phyloP scores from a whole-genome alignment of 2,888 invertebrate species.

The Plagodis dolabraria region DNA sequence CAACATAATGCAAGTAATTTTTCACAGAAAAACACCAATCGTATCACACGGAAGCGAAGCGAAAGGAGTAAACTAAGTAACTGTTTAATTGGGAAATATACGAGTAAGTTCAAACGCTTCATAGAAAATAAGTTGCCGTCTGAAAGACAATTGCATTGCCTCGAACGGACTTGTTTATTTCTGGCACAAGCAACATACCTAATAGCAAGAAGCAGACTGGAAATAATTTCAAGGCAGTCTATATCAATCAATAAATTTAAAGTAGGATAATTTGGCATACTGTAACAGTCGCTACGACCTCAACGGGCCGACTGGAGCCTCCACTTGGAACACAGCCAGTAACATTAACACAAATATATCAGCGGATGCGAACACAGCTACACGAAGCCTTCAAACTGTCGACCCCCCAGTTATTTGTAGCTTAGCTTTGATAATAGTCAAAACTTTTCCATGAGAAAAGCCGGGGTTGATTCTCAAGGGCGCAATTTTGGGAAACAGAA shows the following conservation, averaged over 20 bases:
- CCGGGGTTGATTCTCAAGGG: slow-evolving; percentile 16
- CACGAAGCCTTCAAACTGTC: slow-evolving; percentile 17
- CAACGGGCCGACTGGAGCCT: slow-evolving; percentile 58
- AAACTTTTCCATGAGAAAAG: slow-evolving; percentile 13
- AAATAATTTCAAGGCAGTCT: too few relatives aligned
- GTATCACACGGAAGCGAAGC: too few relatives aligned
- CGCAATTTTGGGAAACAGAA: slow-evolving; percentile 13
- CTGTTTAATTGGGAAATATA: too few relatives aligned
- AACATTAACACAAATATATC: slow-evolving; percentile 68
- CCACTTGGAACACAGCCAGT: slow-evolving; percentile 70
- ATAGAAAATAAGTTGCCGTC: too few relatives aligned
- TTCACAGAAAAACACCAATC: too few relatives aligned
- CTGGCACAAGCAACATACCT: too few relatives aligned
- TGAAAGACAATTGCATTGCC: too few relatives aligned
- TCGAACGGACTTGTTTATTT: too few relatives aligned
- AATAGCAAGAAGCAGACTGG: too few relatives aligned
- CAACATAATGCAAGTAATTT: too few relatives aligned
- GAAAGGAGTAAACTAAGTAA: too few relatives aligned
- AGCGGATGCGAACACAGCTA: slow-evolving; percentile 24
- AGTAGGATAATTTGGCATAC: slow-evolving; percentile 66
- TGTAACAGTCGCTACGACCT: slow-evolving; percentile 48
- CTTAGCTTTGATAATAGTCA: slow-evolving; percentile 8
- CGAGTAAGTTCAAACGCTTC: too few relatives aligned
- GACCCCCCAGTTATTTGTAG: slow-evolving; percentile 14
- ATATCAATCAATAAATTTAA: slow-evolving; percentile 50